These are phyloP conservation scores for Chrysomallon squamiferum DNA, from an alignment of 1,140 invertebrate species.

Conservation along the genomic window DNA sequence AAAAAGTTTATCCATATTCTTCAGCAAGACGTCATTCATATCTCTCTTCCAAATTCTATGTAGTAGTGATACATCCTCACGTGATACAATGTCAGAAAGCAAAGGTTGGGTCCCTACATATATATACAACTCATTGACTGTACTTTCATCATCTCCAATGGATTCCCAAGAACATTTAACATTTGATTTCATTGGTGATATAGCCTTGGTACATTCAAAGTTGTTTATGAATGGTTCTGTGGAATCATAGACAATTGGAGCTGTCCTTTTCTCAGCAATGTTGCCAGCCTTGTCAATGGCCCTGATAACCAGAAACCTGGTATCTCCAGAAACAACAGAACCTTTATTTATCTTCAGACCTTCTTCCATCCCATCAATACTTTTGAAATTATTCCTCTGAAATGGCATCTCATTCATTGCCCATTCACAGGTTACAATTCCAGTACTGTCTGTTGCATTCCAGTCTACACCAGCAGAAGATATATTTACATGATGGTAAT, in stretches of 20 bases:
- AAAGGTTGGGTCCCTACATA: not conserved
- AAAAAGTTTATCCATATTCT: slow-evolving; percentile 9
- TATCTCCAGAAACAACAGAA: no score
- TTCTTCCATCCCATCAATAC: no score
- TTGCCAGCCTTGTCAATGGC: slow-evolving; percentile 21
- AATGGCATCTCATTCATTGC: no score
- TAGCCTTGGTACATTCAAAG: slow-evolving; percentile 15
- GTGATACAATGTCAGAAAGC: not conserved
- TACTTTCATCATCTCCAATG: slow-evolving; percentile 8
- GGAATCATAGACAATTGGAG: slow-evolving; percentile 16
- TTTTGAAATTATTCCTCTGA: no score
- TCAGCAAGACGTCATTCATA: slow-evolving; percentile 8
- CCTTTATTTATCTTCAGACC: no score
- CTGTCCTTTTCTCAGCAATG: not conserved
- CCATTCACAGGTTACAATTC: no score
- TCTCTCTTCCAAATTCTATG: not conserved
- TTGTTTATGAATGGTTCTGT: slow-evolving; percentile 11
- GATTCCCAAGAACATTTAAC: slow-evolving; percentile 20
- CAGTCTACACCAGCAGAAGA: no score
- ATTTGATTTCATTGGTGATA: slow-evolving; percentile 12
- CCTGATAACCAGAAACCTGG: slow-evolving; percentile 16
- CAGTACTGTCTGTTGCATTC: no score
- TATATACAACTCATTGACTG: not conserved
- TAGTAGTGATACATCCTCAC: not conserved
- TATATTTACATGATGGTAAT: no score